Evolutionary conservation across 2,113 vertebrate species (phyloP).

Genomic region (Dipodomys stephensi): DNA sequence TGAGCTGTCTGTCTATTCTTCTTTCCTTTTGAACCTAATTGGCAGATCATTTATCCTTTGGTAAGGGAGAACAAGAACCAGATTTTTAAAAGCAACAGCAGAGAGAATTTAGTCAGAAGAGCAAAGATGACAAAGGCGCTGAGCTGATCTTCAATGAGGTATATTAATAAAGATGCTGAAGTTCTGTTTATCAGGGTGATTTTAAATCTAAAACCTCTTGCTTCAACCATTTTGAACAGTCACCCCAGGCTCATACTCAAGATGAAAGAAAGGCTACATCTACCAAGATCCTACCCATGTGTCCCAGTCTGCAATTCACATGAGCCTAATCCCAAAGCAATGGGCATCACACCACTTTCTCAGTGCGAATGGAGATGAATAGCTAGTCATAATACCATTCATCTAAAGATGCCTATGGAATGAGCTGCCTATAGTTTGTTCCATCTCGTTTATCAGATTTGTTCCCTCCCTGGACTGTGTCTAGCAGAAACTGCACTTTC

Average conservation of each 20-base stretch:
- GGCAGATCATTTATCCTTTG: neutral
- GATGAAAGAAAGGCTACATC: neutral
- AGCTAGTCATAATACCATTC: neutral
- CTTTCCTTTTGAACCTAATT: neutral
- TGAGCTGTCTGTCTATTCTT: too few relatives aligned
- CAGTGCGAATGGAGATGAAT: neutral
- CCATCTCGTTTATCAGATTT: neutral
- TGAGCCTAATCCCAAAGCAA: neutral
- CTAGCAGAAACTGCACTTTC: neutral
- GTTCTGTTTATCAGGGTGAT: slow-evolving; percentile 46
- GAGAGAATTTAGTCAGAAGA: neutral
- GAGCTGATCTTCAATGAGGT: neutral
- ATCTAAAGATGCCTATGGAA: neutral
- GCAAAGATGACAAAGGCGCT: neutral
- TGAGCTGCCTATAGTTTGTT: neutral
- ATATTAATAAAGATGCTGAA: neutral
- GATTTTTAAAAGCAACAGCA: neutral
- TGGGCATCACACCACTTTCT: neutral
- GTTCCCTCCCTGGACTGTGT: neutral
- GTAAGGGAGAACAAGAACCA: neutral
- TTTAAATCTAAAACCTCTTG: slow-evolving; percentile 38
- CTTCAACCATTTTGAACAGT: slow-evolving; percentile 66
- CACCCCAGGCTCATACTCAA: neutral
- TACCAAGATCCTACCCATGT: neutral
- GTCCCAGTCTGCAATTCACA: neutral